These are phyloP conservation scores for Stichodactyla mertensii DNA, from an alignment of 64 coral and sea anemone genomes.

Conservation along the genomic window DNA sequence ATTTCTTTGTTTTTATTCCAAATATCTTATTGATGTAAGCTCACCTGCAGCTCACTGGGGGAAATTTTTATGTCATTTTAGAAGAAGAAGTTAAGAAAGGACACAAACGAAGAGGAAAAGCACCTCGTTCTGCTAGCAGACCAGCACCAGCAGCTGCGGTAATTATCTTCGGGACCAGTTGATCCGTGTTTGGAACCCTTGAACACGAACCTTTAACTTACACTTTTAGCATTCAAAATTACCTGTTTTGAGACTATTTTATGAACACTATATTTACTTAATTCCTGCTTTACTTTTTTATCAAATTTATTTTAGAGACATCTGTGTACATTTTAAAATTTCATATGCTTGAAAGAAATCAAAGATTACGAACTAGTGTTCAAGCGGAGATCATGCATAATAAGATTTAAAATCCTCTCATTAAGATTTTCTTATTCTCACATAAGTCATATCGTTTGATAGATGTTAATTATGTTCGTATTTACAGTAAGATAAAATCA, in stretches of 20 bases:
- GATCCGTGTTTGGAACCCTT: background rate
- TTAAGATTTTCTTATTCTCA: background rate
- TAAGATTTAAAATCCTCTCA: background rate
- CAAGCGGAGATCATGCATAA: background rate
- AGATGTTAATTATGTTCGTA: background rate
- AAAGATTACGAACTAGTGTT: background rate
- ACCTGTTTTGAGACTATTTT: background rate
- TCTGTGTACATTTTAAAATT: background rate
- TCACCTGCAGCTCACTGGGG: background rate
- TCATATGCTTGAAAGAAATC: background rate
- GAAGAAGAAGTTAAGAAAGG: slow-evolving; percentile 60
- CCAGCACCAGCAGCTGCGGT: slow-evolving; percentile 37
- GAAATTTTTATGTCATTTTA: background rate
- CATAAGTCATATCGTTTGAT: background rate
- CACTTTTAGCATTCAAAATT: background rate
- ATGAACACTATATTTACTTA: background rate
- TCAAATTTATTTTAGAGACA: background rate
- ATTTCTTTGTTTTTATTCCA: slow-evolving; percentile 25
- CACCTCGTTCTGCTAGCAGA: slow-evolving; percentile 36
- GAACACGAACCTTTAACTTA: slow-evolving; percentile 1
- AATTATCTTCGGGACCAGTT: background rate
- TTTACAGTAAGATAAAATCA: background rate
- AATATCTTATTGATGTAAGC: slow-evolving; percentile 9
- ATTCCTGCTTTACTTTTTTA: background rate
- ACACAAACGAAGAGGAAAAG: slow-evolving; percentile 33